Base-by-base conservation (phyloP, 2,888 invertebrate species). In the Tuberolachnus salignus region DNA sequence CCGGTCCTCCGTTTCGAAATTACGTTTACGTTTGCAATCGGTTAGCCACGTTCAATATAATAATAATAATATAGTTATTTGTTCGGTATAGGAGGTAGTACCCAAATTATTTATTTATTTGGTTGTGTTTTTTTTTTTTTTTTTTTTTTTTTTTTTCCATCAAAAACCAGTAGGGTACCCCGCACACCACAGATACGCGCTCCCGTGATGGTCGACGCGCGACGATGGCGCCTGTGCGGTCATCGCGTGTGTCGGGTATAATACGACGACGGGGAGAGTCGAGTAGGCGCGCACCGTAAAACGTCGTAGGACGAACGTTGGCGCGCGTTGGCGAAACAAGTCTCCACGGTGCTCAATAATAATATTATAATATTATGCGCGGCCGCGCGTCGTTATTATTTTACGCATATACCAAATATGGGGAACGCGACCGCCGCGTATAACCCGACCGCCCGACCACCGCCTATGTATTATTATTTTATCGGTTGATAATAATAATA, bases 261-360 rank as follows among this genome's bases (percentile, higher is more conserved):
- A 14, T 1, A 19, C 64, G 10, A 16, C 34, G 26, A 14, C 51
- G 19, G 34, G 19, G 49, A 3, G 49, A 34, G 19, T 49, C 49
- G 69, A 78, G 78, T 67, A 69, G 78, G 78, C 21, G 78, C 21
- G 69, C 67, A 42, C 34, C 34, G 34, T 6, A 6, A n/a, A n/a
- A n/a, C n/a, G 34, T 4, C 59, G 78, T 78, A 61, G 78, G 78
- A 78, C 16, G 78, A 78, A 75, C 75, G 55, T n/a, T n/a, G n/a
- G n/a, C 44, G 53, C 69, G 69, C 78, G 78, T 78, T 78, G 78
- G 78, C 78, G 78, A 78, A 69, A 78, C 78, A 61, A 69, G 78
- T 78, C 78, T 51, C n/a, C 26, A 42, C 10, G 14, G 19, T 44
- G 44, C 44, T 61, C 21, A 2, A 13, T 34, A 34, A 34, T 6